phyloP scores from a whole-genome alignment of 2,113 vertebrate genomes.

The Anoplopoma fimbria region DNA sequence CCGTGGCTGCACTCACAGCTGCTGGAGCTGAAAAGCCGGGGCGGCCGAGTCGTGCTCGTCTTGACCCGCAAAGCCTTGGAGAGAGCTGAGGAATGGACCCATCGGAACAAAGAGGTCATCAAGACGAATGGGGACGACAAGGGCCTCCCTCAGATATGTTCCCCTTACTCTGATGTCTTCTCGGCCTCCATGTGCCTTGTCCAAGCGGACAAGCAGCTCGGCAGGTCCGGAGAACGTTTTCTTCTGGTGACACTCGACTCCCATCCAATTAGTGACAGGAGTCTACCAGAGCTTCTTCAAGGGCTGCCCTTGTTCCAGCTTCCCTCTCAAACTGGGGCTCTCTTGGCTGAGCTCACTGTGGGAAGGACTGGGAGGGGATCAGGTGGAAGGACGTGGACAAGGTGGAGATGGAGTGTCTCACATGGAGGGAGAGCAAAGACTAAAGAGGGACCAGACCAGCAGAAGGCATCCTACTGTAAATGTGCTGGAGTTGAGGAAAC shows the following conservation, averaged over 20 bases:
- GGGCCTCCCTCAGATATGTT: conserved; percentile 23
- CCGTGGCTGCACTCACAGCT: conserved; percentile 90
- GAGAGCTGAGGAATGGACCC: conserved; percentile 78
- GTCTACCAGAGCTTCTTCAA: conserved; percentile 80
- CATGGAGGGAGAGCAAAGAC: background rate
- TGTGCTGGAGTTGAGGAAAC: conserved; percentile 5
- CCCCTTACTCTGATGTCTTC: conserved; percentile 83
- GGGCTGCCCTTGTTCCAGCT: conserved; percentile 83
- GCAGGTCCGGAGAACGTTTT: conserved; percentile 74
- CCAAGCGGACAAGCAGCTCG: conserved; percentile 75
- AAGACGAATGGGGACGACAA: fast-evolving
- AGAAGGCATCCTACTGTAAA: background rate
- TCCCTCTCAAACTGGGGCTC: conserved; percentile 82
- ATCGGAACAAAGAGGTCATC: background rate
- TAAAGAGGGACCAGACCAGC: background rate
- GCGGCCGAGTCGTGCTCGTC: conserved; percentile 84
- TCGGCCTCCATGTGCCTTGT: conserved; percentile 84
- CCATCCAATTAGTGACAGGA: background rate
- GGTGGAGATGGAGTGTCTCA: background rate
- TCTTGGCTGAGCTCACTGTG: conserved; percentile 79
- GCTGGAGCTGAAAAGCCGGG: conserved; percentile 70
- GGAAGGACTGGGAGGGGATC: conserved; percentile 1
- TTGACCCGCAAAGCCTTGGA: conserved; percentile 83
- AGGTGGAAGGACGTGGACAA: conserved; percentile 35
- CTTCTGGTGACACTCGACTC: conserved; percentile 85